Evolutionary conservation across 2,888 invertebrate species (phyloP).

Genomic region (Troides aeacus): DNA sequence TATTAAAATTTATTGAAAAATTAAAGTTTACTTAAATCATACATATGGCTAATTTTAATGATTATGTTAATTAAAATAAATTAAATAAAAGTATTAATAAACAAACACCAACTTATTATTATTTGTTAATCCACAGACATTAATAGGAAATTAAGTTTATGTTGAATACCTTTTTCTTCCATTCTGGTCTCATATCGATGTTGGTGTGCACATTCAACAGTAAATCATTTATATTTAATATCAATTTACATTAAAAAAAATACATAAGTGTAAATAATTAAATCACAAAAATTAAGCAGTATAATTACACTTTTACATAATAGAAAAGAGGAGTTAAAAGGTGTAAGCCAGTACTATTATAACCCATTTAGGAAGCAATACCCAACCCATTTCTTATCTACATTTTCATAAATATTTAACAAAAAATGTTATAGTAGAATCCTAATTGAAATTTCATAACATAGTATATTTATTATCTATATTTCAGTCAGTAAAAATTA

Average conservation of each 20-base stretch:
- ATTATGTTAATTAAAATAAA: background rate
- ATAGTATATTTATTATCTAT: too few species aligned
- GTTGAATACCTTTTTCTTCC: constrained; percentile 71
- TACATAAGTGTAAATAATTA: background rate
- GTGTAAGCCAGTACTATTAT: background rate
- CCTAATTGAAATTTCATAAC: too few species aligned
- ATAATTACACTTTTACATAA: background rate
- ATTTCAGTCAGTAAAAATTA: too few species aligned
- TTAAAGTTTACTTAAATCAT: background rate
- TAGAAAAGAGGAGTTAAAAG: background rate
- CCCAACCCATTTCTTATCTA: too few species aligned
- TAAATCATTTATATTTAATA: constrained; percentile 38
- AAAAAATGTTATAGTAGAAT: too few species aligned
- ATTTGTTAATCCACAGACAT: constrained; percentile 29
- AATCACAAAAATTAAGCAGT: background rate
- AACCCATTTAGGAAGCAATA: too few species aligned
- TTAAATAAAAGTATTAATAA: background rate
- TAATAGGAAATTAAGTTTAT: constrained; percentile 28
- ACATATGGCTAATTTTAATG: background rate
- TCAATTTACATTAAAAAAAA: constrained; percentile 16
- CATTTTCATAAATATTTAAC: too few species aligned
- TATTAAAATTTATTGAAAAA: background rate
- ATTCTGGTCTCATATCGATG: constrained; percentile 73
- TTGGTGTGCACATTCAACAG: constrained; percentile 72
- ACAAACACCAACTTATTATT: constrained; percentile 23